Evolutionary conservation across 2,797 vertebrate species (phyloP), one percentile per base, ranked within the genome.

Genomic region (Naso thynnoides): DNA sequence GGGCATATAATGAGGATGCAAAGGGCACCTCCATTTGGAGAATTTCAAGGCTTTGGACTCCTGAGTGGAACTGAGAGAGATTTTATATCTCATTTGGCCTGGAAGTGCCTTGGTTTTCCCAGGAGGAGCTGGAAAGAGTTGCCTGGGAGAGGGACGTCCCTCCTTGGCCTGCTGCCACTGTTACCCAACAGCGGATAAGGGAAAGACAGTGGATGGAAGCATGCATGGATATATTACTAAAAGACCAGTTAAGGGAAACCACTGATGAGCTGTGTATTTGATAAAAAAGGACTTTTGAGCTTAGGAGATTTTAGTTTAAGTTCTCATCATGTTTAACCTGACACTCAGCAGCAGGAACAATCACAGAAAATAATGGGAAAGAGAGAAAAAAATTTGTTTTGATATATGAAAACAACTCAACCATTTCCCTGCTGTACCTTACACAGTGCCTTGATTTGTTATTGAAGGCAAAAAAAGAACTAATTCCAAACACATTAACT

Each of bases 401-500:
- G 10, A 45, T 23, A 8, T 24, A 44, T 31, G 52, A 70, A 62
- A 69, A 82, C 57, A n/a, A 77, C 48, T 16, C 49, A 1, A 54
- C 68, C 41, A 38, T 24, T 26, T 64, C 48, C 14, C 18, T 2
- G 16, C 50, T 54, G 67, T 23, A 53, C 27, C 31, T 55, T 50
- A n/a, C 2, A 47, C 27, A 3, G 49, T 19, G 15, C 72, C 44
- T 62, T 69, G 27, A 70, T 81, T 73, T 67, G 13, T 29, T 11
- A 14, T 82, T 70, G 58, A 57, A 52, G 41, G 11, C 49, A 76
- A 70, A 73, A 79, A 78, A 23, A 70, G 42, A 23, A n/a, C 39
- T 86, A 76, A 83, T 70, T 81, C 24, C 72, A 79, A 75, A 81
- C 52, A 65, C 52, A 81, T 70, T 74, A 79, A 48, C 47, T 26